Evolutionary conservation across 2,797 vertebrate genomes (phyloP).

Genomic region (Enteromius unitaeniatus): DNA sequence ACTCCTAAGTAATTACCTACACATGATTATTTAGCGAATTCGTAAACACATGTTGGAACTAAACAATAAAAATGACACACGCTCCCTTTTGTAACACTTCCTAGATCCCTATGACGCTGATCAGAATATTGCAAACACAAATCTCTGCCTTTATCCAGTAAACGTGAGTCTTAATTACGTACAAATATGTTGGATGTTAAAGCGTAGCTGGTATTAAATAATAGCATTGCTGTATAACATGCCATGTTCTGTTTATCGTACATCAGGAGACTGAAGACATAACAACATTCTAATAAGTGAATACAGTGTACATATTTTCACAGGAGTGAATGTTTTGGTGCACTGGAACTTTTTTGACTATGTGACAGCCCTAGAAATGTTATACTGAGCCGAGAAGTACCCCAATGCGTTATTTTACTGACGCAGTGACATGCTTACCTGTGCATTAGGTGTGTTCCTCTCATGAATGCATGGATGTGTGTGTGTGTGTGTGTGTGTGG

Average conservation of each 20-base stretch:
- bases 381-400: neutral
- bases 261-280: neutral
- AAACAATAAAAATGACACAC: neutral
- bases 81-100: neutral
- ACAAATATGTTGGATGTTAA: neutral
- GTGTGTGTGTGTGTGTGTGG: constrained; percentile 1
- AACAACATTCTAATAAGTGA: neutral
- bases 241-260: constrained; percentile 13
- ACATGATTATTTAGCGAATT: neutral
- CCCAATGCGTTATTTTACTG: neutral
- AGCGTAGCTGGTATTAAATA: constrained; percentile 3
- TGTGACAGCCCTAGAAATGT: neutral
- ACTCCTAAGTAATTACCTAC: neutral
- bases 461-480: neutral
- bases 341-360: neutral
- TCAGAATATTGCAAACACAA: neutral
- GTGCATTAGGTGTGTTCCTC: constrained; percentile 10
- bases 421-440: constrained; percentile 7
- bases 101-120: neutral
- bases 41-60: neutral
- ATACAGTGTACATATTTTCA: neutral
- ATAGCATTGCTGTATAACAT: constrained; percentile 20
- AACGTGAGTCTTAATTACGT: neutral
- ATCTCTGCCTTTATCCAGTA: neutral
- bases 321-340: neutral